Percentiles rank a stretch among this genome's conserved stretches.
phyloP scores from a whole-genome alignment of 2,888 invertebrate genomes.

The Agonopterix arenella region DNA sequence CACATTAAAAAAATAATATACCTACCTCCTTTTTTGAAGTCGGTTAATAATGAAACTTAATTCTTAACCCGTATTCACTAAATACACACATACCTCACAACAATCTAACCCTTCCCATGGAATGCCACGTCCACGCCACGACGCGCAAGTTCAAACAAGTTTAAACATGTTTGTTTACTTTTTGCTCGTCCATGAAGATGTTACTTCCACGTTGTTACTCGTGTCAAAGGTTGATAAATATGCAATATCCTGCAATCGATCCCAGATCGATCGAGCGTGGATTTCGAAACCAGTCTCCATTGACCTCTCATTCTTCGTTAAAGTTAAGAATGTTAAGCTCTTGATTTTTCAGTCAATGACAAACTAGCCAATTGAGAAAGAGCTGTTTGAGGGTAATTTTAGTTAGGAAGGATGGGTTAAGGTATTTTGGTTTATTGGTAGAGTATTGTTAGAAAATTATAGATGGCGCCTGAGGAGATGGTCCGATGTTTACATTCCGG shows the following conservation, averaged over 20 bases:
- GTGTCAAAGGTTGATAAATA: slow-evolving; percentile 77
- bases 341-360: neutral
- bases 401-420: slow-evolving; percentile 19
- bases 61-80: no score
- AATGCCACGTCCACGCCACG: slow-evolving; percentile 13
- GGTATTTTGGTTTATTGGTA: slow-evolving; percentile 43
- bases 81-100: neutral
- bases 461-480: slow-evolving; percentile 74
- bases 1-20: no score
- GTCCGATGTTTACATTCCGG: slow-evolving; percentile 71
- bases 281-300: slow-evolving; percentile 30
- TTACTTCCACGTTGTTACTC: slow-evolving; percentile 69
- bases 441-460: slow-evolving; percentile 71
- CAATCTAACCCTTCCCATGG: slow-evolving; percentile 13
- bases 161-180: slow-evolving; percentile 62
- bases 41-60: no score
- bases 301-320: slow-evolving; percentile 14
- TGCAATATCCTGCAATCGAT: slow-evolving; percentile 70
- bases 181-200: slow-evolving; percentile 63
- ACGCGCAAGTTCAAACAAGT: slow-evolving; percentile 41
- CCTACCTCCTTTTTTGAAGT: no score
- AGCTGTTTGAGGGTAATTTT: neutral
- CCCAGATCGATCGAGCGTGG: slow-evolving; percentile 68
- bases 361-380: neutral
- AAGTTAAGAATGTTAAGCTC: no score